Conservation (phyloP, 2,888 invertebrate genomes). For the Diploptera punctata region DNA sequence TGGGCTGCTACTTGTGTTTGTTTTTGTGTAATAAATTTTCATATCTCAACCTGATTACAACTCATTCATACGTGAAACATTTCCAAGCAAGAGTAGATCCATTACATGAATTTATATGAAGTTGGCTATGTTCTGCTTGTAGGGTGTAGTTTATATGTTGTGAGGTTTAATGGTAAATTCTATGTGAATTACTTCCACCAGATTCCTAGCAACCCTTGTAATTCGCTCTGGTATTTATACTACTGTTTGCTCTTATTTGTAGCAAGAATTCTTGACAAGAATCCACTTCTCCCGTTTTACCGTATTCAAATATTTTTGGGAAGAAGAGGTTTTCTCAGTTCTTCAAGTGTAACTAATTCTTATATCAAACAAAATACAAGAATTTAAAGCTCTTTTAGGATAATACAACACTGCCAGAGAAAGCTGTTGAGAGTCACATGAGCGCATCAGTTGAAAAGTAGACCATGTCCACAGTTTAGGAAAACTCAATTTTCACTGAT, state of each 20-base stretch:
- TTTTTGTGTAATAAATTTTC: neutral
- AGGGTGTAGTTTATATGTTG: neutral
- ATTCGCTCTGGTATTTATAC: slow-evolving; percentile 22
- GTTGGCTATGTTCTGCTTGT: neutral
- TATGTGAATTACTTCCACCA: slow-evolving; percentile 4
- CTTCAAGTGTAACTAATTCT: too few species aligned
- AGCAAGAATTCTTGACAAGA: neutral
- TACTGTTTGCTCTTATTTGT: neutral
- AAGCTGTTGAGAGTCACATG: too few species aligned
- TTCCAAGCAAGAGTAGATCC: neutral
- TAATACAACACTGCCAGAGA: too few species aligned
- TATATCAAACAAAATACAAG: too few species aligned
- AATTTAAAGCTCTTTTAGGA: too few species aligned
- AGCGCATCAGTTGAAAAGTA: too few species aligned
- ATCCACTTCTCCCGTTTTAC: neutral
- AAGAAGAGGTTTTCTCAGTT: too few species aligned
- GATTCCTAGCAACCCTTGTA: slow-evolving; percentile 2
- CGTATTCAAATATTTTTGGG: too few species aligned
- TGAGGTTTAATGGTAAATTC: neutral
- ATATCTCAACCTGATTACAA: slow-evolving; percentile 6
- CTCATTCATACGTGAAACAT: neutral
- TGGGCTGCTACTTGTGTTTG: neutral
- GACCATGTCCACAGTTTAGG: too few species aligned
- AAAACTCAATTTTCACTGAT: too few species aligned
- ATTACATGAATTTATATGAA: neutral